phyloP scores from a whole-genome alignment of 2,113 vertebrate species.

The Gulo gulo region DNA sequence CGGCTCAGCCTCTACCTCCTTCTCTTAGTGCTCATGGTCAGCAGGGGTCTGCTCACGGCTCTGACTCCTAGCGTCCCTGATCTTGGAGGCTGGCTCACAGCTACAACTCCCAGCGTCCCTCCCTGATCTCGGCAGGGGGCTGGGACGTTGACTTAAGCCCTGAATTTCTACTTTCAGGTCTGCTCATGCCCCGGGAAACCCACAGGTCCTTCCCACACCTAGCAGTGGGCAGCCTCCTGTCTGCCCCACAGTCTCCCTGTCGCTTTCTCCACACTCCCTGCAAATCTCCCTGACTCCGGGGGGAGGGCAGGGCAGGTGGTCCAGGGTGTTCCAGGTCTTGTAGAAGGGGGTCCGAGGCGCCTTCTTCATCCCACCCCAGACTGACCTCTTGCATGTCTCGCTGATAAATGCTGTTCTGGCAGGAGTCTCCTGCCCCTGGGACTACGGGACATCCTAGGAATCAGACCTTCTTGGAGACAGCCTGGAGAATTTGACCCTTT shows the following conservation, averaged over 20 bases:
- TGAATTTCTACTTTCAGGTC: too few relatives aligned
- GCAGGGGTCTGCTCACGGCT: neutral
- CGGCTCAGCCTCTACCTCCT: neutral
- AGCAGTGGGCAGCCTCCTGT: neutral
- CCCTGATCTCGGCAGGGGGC: neutral
- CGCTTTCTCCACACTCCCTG: fast-evolving
- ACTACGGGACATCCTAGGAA: neutral
- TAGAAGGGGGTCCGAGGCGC: fast-evolving
- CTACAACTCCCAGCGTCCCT: neutral
- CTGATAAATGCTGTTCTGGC: neutral
- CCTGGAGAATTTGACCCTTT: neutral
- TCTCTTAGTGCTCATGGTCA: fast-evolving
- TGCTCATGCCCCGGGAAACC: neutral
- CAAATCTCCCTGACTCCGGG: neutral
- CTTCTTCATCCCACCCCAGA: neutral
- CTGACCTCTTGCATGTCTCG: fast-evolving
- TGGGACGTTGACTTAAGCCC: neutral
- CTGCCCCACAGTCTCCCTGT: neutral
- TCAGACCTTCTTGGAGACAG: neutral
- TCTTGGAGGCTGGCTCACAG: neutral
- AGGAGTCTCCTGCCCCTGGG: neutral
- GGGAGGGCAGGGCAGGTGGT: neutral
- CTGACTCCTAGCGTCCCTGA: neutral
- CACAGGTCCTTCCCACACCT: fast-evolving
- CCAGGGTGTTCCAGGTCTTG: fast-evolving